These are phyloP conservation scores for Buathra laborator DNA, from an alignment of 2,888 invertebrate genomes.

Conservation along the genomic window DNA sequence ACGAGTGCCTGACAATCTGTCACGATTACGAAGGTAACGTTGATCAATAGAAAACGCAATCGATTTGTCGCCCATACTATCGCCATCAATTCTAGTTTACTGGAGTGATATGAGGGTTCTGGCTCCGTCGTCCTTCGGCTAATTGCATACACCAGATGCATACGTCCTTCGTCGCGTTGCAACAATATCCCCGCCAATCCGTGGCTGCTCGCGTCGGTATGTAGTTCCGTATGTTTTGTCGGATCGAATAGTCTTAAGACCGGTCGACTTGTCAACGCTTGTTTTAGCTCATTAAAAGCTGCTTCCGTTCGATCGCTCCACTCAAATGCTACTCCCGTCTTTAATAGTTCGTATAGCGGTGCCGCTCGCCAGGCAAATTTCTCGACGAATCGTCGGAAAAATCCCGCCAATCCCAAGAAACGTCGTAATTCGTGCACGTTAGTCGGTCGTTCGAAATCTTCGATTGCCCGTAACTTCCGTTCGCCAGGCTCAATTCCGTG, in stretches of 20 bases:
- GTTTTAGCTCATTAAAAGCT: too few species aligned
- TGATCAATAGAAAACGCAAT: slow-evolving; percentile 63
- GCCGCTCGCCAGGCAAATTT: too few species aligned
- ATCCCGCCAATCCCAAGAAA: too few species aligned
- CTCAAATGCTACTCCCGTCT: too few species aligned
- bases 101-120: slow-evolving; percentile 70
- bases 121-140: slow-evolving; percentile 75
- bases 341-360: too few species aligned
- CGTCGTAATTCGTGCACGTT: slow-evolving; percentile 45
- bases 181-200: too few species aligned
- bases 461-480: slow-evolving; percentile 70
- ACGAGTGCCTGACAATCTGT: slow-evolving; percentile 75
- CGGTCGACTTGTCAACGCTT: too few species aligned
- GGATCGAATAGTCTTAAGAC: too few species aligned
- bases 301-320: too few species aligned
- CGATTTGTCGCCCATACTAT: slow-evolving; percentile 66
- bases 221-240: too few species aligned
- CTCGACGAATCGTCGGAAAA: too few species aligned
- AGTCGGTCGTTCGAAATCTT: slow-evolving; percentile 57
- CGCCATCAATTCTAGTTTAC: slow-evolving; percentile 76
- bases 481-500: slow-evolving; percentile 68
- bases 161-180: slow-evolving; percentile 5
- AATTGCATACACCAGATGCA: slow-evolving; percentile 65
- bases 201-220: too few species aligned
- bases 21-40: slow-evolving; percentile 68